Conservation (phyloP, 2,888 invertebrate species). For the Dusona sp. region DNA sequence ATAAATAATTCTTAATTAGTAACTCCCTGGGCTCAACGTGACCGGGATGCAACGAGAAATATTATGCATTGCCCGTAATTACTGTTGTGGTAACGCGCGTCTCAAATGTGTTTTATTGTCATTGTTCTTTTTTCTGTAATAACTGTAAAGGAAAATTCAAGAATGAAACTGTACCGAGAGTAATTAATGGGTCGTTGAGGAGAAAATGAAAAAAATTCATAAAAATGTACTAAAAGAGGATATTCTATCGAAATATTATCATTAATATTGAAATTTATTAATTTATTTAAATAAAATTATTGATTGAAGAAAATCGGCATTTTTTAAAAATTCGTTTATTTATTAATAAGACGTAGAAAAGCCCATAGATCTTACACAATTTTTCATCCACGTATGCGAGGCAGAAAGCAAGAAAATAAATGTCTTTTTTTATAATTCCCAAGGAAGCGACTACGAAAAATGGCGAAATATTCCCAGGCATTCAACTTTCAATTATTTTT, state of each 20-base stretch:
- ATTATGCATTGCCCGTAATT: slow-evolving; percentile 33
- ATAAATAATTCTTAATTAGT: slow-evolving; percentile 67
- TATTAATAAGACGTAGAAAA: neutral
- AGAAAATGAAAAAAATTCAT: neutral
- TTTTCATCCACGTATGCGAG: neutral
- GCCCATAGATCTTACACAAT: neutral
- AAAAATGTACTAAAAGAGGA: neutral
- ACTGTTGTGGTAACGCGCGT: slow-evolving; percentile 34
- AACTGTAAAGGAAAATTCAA: neutral
- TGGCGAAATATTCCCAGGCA: slow-evolving; percentile 45
- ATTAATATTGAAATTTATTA: neutral
- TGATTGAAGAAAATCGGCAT: neutral
- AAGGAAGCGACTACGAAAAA: slow-evolving; percentile 31
- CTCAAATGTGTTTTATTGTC: slow-evolving; percentile 14
- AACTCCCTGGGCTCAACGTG: slow-evolving; percentile 9
- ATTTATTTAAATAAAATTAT: neutral
- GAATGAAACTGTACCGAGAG: neutral
- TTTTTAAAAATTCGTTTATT: neutral
- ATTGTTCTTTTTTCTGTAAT: neutral
- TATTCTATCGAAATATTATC: neutral
- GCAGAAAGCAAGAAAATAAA: slow-evolving; percentile 19
- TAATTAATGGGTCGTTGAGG: neutral
- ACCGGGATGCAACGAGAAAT: slow-evolving; percentile 26
- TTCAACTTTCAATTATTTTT: neutral
- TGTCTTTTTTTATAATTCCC: slow-evolving; percentile 19